These are phyloP conservation scores for Lophotriccus pileatus DNA, from an alignment of 2,797 vertebrate species.

Conservation along the genomic window DNA sequence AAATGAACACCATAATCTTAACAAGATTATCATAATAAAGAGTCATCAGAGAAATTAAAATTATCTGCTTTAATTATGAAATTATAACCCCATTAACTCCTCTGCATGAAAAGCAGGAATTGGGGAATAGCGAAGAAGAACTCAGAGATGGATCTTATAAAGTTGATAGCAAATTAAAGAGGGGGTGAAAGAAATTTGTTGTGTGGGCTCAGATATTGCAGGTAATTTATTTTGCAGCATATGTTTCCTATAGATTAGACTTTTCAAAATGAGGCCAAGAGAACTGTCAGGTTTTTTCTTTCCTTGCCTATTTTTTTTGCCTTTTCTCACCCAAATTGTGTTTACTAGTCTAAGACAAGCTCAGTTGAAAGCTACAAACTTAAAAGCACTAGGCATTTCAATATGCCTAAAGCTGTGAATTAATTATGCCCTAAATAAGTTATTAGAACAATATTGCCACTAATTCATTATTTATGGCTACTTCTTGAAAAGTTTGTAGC, in stretches of 20 bases:
- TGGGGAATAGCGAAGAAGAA: conserved; percentile 68
- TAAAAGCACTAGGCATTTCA: conserved; percentile 70
- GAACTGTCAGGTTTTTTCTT: background rate
- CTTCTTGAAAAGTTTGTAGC: conserved; percentile 78
- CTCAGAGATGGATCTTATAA: conserved; percentile 69
- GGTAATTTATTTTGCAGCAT: conserved; percentile 52
- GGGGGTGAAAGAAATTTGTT: background rate
- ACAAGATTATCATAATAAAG: conserved; percentile 76
- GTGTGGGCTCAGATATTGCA: conserved; percentile 12
- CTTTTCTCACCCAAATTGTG: background rate
- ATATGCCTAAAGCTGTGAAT: conserved; percentile 76
- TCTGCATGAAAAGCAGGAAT: conserved; percentile 67
- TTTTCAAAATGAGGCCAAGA: background rate
- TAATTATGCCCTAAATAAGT: conserved; percentile 81
- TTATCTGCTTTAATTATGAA: conserved; percentile 80
- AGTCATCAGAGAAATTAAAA: conserved; percentile 77
- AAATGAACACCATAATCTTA: conserved; percentile 76
- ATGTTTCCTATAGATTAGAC: conserved; percentile 47
- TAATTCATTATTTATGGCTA: conserved; percentile 84
- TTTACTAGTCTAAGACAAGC: conserved; percentile 1
- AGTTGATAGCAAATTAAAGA: conserved; percentile 65
- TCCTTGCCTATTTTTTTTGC: background rate
- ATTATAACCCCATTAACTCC: conserved; percentile 81
- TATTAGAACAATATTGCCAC: conserved; percentile 78
- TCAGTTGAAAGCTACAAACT: conserved; percentile 15